A percentile compares a stretch with the other conserved stretches of the same genome.
phyloP scores from a whole-genome alignment of 2,797 vertebrate species.

The Selene dorsalis region DNA sequence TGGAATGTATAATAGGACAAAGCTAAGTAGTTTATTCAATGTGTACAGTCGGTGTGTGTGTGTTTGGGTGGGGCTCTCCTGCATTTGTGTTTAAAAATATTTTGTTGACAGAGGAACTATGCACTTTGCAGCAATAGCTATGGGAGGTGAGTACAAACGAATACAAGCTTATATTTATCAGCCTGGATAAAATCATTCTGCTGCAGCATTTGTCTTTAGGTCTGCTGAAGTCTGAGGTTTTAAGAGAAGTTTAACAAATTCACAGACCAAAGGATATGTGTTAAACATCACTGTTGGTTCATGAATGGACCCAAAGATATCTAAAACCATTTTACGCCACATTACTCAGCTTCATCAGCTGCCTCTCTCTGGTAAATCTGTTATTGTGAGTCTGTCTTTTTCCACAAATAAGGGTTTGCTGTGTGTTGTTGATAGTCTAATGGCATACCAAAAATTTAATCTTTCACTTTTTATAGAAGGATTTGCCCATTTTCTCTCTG shows the following conservation, averaged over 20 bases:
- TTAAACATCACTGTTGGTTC: not conserved
- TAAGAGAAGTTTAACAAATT: not conserved
- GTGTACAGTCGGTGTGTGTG: not conserved
- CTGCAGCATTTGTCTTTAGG: not conserved
- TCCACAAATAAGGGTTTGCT: not conserved
- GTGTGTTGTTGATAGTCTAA: not conserved
- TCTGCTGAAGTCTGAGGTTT: not conserved
- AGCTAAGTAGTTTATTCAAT: not conserved
- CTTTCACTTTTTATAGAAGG: conserved; percentile 9
- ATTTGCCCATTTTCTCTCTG: conserved; percentile 23
- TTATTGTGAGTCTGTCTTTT: not conserved
- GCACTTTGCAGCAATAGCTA: not conserved
- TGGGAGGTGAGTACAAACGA: not conserved
- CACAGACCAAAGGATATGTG: not conserved
- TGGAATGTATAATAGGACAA: not conserved
- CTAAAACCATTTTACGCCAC: not conserved
- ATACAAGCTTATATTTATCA: not conserved
- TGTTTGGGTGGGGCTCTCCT: conserved; percentile 5
- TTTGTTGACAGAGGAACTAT: not conserved
- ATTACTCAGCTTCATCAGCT: not conserved
- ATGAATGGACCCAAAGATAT: not conserved
- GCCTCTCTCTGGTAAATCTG: not conserved
- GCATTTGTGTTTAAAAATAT: conserved; percentile 2
- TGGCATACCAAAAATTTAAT: conserved; percentile 1
- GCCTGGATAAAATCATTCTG: not conserved